Evolutionary conservation across 2,888 invertebrate genomes (phyloP).

Genomic region (Watsonalla cultraria): DNA sequence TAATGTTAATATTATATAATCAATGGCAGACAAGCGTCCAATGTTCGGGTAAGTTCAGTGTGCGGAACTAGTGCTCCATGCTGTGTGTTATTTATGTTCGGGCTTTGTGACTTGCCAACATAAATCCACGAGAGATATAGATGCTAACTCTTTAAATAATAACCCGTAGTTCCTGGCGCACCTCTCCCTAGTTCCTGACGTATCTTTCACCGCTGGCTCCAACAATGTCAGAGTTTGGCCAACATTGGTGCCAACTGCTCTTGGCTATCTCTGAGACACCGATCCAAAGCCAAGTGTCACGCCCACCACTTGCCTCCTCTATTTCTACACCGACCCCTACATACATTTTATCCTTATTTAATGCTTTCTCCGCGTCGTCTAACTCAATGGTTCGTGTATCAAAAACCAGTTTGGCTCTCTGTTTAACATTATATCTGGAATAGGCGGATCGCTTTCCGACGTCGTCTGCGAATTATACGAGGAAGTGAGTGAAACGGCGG

Average conservation of each 20-base stretch:
- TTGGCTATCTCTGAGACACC: conserved; percentile 38
- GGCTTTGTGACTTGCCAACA: not conserved
- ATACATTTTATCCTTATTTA: conserved; percentile 26
- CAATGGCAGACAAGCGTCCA: not conserved
- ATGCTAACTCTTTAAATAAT: not conserved
- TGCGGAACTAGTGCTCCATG: not conserved
- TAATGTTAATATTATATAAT: not conserved
- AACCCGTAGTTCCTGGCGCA: not conserved
- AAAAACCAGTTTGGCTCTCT: conserved; percentile 19
- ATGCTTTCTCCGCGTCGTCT: conserved; percentile 14
- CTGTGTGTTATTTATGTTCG: conserved; percentile 1
- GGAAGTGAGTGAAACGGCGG: conserved; percentile 19
- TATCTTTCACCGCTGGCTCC: conserved; percentile 14
- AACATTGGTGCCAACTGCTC: conserved; percentile 36
- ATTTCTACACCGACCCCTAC: conserved; percentile 14
- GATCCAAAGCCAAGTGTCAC: conserved; percentile 36
- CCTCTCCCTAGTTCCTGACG: conserved; percentile 3
- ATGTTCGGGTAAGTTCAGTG: not conserved
- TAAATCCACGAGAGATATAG: not conserved
- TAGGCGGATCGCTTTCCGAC: conserved; percentile 24
- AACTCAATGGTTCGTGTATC: conserved; percentile 26
- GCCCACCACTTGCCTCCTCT: conserved; percentile 27
- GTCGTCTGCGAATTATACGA: conserved; percentile 23
- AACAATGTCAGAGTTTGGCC: conserved; percentile 21
- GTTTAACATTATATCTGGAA: conserved; percentile 25